These are phyloP conservation scores for Syrrhaptes paradoxus DNA, from an alignment of 2,113 vertebrate genomes.

Conservation along the genomic window DNA sequence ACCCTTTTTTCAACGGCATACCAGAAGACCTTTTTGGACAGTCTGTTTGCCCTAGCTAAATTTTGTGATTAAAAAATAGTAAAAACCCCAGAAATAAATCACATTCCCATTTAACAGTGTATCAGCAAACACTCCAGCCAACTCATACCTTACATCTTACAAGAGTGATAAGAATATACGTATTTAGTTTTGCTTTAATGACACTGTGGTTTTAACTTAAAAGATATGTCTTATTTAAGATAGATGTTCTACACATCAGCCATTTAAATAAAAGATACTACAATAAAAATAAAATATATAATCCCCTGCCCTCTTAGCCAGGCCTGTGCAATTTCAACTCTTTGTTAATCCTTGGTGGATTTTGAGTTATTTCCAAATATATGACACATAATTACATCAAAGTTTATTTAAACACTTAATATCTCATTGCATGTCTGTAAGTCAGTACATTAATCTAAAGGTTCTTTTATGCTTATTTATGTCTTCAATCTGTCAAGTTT, in stretches of 20 bases:
- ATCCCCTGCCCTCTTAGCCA: neutral
- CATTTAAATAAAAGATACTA: neutral
- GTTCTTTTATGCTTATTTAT: neutral
- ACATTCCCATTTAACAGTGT: neutral
- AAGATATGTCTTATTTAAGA: neutral
- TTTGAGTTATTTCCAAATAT: neutral
- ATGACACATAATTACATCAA: neutral
- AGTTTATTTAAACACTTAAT: neutral
- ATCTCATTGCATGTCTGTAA: neutral
- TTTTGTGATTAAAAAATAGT: neutral
- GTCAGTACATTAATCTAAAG: neutral
- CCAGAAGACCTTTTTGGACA: neutral
- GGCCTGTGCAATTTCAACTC: neutral
- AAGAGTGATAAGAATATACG: neutral
- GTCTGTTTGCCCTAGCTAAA: neutral
- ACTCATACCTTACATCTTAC: neutral
- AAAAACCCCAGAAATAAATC: neutral
- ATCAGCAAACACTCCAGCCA: neutral
- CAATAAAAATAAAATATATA: neutral
- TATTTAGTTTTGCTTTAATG: neutral
- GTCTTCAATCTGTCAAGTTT: neutral
- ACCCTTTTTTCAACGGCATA: neutral
- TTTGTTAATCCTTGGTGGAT: neutral
- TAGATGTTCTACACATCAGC: neutral
- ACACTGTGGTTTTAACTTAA: neutral